Evolutionary conservation across 2,113 vertebrate genomes (phyloP).

Genomic region (Machaerirhynchus nigripectus): DNA sequence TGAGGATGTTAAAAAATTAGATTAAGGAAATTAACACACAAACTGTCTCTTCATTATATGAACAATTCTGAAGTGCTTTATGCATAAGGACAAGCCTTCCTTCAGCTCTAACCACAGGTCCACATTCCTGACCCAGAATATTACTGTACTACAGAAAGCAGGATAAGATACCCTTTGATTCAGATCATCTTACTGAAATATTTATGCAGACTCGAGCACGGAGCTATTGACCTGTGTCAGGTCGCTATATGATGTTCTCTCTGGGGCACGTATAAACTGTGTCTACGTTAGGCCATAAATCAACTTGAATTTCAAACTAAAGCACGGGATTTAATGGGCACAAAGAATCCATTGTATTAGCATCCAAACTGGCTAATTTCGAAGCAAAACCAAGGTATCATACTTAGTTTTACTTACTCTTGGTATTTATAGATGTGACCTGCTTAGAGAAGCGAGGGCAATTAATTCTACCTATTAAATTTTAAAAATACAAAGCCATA

Average conservation of each 20-base stretch:
- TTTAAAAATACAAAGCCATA: constrained; percentile 5
- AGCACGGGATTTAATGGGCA: not conserved
- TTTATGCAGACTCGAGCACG: not conserved
- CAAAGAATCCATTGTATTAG: not conserved
- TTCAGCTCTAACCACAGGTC: not conserved
- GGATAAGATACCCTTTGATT: not conserved
- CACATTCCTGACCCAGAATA: not conserved
- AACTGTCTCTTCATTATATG: not conserved
- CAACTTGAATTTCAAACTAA: constrained; percentile 20
- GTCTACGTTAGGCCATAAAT: not conserved
- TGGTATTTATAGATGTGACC: not conserved
- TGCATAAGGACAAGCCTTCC: not conserved
- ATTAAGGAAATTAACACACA: not conserved
- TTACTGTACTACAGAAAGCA: not conserved
- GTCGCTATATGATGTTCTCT: not conserved
- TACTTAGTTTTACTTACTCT: not conserved
- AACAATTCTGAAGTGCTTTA: not conserved
- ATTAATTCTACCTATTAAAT: not conserved
- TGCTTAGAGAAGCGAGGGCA: not conserved
- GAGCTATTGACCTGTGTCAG: not conserved
- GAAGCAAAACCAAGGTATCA: not conserved
- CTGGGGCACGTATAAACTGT: not conserved
- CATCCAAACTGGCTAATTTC: not conserved
- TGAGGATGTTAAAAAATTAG: not conserved
- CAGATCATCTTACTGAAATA: not conserved